Percentiles rank a stretch among this genome's conserved stretches.
Conservation (phyloP, 2,797 vertebrate species). For the Notolepis coatsorum region DNA sequence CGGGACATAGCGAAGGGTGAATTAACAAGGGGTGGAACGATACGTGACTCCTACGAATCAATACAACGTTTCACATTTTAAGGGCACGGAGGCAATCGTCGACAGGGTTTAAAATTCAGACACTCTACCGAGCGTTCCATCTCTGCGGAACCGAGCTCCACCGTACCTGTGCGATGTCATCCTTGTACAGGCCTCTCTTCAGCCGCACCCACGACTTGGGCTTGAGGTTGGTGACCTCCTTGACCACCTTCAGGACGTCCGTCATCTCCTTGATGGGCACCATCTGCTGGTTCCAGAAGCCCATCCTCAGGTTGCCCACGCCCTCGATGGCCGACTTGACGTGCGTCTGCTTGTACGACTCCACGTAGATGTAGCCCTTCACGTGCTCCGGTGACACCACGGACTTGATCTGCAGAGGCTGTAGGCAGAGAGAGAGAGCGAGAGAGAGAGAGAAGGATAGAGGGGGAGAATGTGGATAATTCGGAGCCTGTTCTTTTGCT, state of each 20-base stretch:
- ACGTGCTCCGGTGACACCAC: conserved; percentile 96
- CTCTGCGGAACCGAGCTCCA: too few relatives aligned
- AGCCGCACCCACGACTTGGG: conserved; percentile 98
- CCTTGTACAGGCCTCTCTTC: conserved; percentile 96
- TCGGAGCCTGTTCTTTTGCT: too few relatives aligned
- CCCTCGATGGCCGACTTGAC: conserved; percentile 97
- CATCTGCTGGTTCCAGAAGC: conserved; percentile 99
- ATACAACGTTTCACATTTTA: too few relatives aligned
- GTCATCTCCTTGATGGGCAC: conserved; percentile 99
- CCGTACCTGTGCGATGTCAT: conserved; percentile 95
- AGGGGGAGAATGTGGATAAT: neutral
- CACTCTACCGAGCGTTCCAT: too few relatives aligned
- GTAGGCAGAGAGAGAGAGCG: neutral
- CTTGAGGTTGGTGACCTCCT: conserved; percentile 97
- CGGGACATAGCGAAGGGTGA: too few relatives aligned
- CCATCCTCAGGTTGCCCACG: conserved; percentile 95
- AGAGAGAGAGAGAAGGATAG: neutral
- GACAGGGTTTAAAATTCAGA: too few relatives aligned
- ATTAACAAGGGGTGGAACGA: too few relatives aligned
- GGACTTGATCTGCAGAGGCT: conserved; percentile 96
- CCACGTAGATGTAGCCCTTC: conserved; percentile 95
- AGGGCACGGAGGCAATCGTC: too few relatives aligned
- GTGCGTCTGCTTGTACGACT: conserved; percentile 97
- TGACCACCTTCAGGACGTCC: conserved; percentile 96
- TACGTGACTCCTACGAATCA: too few relatives aligned